Conservation (phyloP, 1,140 invertebrate species). For the Dendroctonus valens region DNA sequence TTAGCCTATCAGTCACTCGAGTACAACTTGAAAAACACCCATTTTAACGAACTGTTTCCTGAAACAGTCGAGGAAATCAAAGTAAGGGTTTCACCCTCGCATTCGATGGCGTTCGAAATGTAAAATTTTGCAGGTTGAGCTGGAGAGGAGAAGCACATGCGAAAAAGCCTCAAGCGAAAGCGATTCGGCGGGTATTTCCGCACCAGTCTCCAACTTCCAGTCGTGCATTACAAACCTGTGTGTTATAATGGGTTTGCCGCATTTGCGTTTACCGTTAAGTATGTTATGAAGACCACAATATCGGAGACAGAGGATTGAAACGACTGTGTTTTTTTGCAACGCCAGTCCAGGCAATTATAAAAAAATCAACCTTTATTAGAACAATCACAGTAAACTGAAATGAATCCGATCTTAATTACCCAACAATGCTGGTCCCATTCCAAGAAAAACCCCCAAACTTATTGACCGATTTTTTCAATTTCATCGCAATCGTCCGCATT, state of each 20-base stretch:
- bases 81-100: slow-evolving; percentile 34
- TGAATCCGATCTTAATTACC: too few relatives aligned
- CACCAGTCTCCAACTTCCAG: slow-evolving; percentile 67
- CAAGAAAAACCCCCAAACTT: slow-evolving; percentile 2
- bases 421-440: background rate
- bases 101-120: background rate
- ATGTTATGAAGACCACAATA: slow-evolving; percentile 63
- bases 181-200: slow-evolving; percentile 55
- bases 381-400: too few relatives aligned
- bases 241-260: slow-evolving; percentile 78
- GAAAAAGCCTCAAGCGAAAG: slow-evolving; percentile 50
- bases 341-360: too few relatives aligned
- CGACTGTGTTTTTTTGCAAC: background rate
- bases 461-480: slow-evolving; percentile 80
- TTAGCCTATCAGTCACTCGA: slow-evolving; percentile 84
- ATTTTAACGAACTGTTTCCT: slow-evolving; percentile 90
- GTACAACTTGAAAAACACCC: slow-evolving; percentile 88
- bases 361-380: too few relatives aligned
- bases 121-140: slow-evolving; percentile 40
- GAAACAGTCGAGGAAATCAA: slow-evolving; percentile 65
- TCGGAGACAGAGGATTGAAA: slow-evolving; percentile 36
- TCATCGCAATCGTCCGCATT: slow-evolving; percentile 89
- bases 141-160: slow-evolving; percentile 47
- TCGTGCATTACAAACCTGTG: slow-evolving; percentile 75
- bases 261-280: slow-evolving; percentile 84